phyloP scores from a whole-genome alignment of 2,113 vertebrate species.

The Elaphurus davidianus region DNA sequence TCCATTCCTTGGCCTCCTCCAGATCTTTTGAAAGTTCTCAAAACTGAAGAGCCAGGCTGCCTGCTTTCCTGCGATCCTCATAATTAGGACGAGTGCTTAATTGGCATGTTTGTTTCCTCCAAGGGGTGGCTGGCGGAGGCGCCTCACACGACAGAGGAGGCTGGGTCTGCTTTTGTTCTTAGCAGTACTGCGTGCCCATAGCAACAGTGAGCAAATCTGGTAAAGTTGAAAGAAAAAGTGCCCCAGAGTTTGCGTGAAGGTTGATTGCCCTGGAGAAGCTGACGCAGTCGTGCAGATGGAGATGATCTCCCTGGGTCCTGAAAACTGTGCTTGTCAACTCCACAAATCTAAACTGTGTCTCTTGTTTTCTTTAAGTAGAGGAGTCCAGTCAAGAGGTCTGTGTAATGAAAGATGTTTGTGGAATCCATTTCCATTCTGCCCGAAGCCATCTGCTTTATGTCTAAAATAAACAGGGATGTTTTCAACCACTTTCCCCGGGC shows the following conservation, averaged over 20 bases:
- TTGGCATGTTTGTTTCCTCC: conserved; percentile 48
- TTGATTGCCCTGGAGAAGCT: conserved; percentile 9
- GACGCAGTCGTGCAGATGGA: not conserved
- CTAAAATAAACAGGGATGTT: conserved; percentile 51
- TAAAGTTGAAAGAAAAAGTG: conserved; percentile 20
- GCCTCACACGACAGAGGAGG: not conserved
- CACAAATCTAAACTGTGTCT: not conserved
- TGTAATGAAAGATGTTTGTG: conserved; percentile 47
- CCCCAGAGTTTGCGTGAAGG: rapidly evolving
- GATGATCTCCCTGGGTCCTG: not conserved
- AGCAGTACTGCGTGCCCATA: not conserved
- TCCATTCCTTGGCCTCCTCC: not conserved
- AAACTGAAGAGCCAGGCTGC: not conserved
- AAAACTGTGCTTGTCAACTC: not conserved
- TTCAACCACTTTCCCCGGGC: not conserved
- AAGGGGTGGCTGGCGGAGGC: not conserved
- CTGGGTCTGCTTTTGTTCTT: not conserved
- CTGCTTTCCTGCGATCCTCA: not conserved
- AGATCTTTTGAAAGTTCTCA: conserved; percentile 38
- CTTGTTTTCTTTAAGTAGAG: conserved; percentile 50
- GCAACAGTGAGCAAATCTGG: not conserved
- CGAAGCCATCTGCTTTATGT: conserved; percentile 55
- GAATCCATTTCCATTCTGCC: conserved; percentile 61
- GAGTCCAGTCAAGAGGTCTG: conserved; percentile 34
- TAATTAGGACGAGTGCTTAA: conserved; percentile 41